Base-by-base conservation (phyloP, 2,113 vertebrate species). In the Periophthalmodon schlosseri region DNA sequence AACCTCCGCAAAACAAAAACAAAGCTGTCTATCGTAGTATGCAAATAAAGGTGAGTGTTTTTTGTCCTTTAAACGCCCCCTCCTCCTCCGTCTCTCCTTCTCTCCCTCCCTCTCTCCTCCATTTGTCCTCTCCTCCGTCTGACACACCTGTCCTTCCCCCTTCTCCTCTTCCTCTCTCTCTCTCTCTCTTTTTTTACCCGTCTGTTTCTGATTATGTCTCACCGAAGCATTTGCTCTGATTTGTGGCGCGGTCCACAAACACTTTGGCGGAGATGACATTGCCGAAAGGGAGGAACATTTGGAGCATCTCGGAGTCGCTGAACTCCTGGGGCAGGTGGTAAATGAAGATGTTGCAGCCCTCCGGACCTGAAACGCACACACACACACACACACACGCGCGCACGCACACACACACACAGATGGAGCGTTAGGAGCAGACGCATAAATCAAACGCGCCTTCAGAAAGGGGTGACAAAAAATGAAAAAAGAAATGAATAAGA, bases 311-410 rank as follows among this genome's bases (percentile, higher is more conserved):
- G 0, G 95, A 95, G 93, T 98, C 97, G 0, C 96, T 96, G 90
- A 99, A 98, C 92, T 99, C 97, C 91, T 99, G 97, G 81, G 97
- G 97, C 94, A 99, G 94, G 94, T 99, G 97, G 94, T 99, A 99
- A 93, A 99, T 98, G 92, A 99, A 98, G 92, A 99, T 97, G 92
- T 99, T 99, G 90, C 97, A 98, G 76, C 97, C 97, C 50, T 99
- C 97, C 34, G 97, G 96, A 91, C 97, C 96, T 98, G 90, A 72
- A n/a, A 74, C 28, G 73, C 44, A 82, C 50, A 79, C 34, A 36
- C 36, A 39, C 36, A 39, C 36, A 36, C 34, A 36, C 34, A 36
- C 34, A 36, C n/a, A n/a, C n/a, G n/a, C n/a, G n/a, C n/a, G n/a
- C n/a, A n/a, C n/a, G 28, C 0, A 39, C 36, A 39, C 36, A 39